Percentiles rank a stretch among this genome's conserved stretches.
Evolutionary conservation across 2,888 invertebrate species (phyloP).

Genomic region (Aphodius granarius): DNA sequence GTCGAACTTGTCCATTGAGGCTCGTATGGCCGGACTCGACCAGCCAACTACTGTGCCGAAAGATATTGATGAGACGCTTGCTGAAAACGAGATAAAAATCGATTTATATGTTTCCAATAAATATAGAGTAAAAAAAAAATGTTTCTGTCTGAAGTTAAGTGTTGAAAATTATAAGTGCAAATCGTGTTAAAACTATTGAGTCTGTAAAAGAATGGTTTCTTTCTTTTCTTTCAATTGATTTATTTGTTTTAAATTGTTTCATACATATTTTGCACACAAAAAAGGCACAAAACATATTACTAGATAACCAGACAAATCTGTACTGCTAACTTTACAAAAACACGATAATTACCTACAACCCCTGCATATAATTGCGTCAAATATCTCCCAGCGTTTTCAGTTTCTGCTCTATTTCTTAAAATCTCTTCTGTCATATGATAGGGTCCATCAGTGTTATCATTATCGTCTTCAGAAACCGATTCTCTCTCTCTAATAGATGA

Average conservation of each 20-base stretch:
- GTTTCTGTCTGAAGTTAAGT: neutral
- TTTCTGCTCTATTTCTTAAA: conserved; percentile 24
- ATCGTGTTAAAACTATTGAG: too few species aligned
- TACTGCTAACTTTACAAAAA: too few species aligned
- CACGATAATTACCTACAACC: conserved; percentile 28
- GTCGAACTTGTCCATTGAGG: conserved; percentile 13
- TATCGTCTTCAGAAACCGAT: neutral
- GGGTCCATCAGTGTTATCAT: conserved; percentile 19
- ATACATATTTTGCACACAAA: too few species aligned
- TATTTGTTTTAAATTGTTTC: too few species aligned
- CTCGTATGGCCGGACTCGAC: conserved; percentile 34
- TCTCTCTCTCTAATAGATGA: neutral
- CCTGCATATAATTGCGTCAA: conserved; percentile 30
- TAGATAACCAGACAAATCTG: too few species aligned
- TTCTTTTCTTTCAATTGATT: too few species aligned
- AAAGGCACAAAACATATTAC: too few species aligned
- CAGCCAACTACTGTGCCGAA: conserved; percentile 40
- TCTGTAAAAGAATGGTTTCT: too few species aligned
- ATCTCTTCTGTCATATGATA: conserved; percentile 34
- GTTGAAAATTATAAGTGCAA: neutral
- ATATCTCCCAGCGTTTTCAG: conserved; percentile 27
- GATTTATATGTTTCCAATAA: neutral
- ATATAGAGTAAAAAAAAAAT: neutral
- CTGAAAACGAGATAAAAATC: too few species aligned
- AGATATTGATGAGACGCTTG: conserved; percentile 35